These are phyloP conservation scores for Nephrotoma guestfalica DNA, from an alignment of 2,888 invertebrate genomes.

Conservation along the genomic window DNA sequence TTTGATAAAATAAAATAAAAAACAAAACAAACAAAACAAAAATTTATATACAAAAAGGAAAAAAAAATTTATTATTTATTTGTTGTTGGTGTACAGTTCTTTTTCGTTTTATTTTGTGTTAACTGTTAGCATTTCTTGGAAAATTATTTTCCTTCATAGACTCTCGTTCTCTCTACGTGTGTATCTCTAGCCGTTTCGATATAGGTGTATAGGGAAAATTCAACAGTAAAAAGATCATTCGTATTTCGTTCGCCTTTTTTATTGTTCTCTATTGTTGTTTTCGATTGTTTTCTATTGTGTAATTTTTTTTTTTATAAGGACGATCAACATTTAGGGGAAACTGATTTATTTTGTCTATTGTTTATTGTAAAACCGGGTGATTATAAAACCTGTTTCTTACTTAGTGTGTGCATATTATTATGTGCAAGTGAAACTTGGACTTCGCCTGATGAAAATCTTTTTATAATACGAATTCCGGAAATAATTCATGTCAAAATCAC, in stretches of 20 bases:
- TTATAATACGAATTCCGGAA: too few relatives aligned
- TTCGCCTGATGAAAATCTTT: too few relatives aligned
- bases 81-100: background rate
- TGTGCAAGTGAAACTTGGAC: too few relatives aligned
- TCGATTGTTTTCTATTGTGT: background rate
- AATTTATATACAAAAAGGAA: background rate
- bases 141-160: background rate
- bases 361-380: background rate
- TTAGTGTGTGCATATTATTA: background rate
- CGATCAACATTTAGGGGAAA: background rate
- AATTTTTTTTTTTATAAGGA: background rate
- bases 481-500: too few relatives aligned
- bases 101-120: background rate
- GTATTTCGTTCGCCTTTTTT: background rate
- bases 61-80: background rate
- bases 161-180: background rate
- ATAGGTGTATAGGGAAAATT: background rate
- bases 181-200: background rate
- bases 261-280: background rate
- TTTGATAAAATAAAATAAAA: background rate
- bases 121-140: background rate
- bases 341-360: background rate
- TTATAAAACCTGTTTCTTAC: background rate
- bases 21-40: background rate
- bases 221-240: background rate